Evolutionary conservation across 2,888 invertebrate species (phyloP), one percentile per base, ranked within the genome.

Genomic region (Drosophila siamana): DNA sequence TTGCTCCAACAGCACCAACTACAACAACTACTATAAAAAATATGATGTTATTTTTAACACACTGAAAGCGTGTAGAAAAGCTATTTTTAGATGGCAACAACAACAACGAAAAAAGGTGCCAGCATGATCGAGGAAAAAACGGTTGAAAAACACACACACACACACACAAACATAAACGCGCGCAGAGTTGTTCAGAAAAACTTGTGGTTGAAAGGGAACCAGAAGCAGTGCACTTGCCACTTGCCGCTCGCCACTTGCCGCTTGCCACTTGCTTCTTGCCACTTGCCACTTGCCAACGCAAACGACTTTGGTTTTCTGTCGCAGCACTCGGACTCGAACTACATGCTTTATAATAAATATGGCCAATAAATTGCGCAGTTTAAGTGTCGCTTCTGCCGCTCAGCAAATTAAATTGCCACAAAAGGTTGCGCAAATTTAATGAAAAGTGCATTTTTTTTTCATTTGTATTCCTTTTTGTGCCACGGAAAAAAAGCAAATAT

Each of bases 11-110:
- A 11, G 11, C 30, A 30, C 4, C 33, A 33, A n/a, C 33, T 33
- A n/a, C 69, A 38, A 41, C 51, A 69, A 52, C 61, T 74, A 68
- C 72, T 74, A 74, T 76, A 75, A 74, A 74, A 74, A 86, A 84
- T 88, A 84, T 84, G 69, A 88, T 88, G 89, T 84, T 84, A 84
- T 84, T 84, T 84, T 84, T 88, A 84, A 88, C 83, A 88, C 83
- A 84, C 89, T 75, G 78, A 75, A 83, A 88, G 85, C 83, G 83
- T 88, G 88, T 73, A 89, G 89, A 86, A 88, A 88, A 84, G 85
- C 72, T 84, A 84, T 84, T 84, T 84, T 84, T 84, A 84, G 83
- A 68, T 50, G 48, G 52, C 40, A 15, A 28, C 11, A 6, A 4
- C 6, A 26, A 6, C 26, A 26, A 26, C n/a, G n/a, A 26, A 44